phyloP scores from a whole-genome alignment of 1,140 invertebrate genomes.

The Sinella curviseta region DNA sequence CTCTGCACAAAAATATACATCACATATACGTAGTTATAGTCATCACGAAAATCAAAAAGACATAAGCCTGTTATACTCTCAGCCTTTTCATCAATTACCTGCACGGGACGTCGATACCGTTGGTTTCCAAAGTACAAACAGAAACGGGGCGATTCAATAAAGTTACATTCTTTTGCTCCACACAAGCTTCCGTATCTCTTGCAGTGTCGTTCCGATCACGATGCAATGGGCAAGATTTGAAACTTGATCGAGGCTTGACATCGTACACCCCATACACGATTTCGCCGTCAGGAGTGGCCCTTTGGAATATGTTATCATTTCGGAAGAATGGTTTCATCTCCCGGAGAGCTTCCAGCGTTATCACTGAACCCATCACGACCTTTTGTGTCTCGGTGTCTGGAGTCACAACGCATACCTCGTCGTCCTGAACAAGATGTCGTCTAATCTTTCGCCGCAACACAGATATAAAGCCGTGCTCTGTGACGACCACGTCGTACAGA shows the following conservation, averaged over 20 bases:
- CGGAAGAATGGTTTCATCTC: conserved; percentile 33
- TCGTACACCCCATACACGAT: conserved; percentile 39
- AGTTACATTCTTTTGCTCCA: not conserved
- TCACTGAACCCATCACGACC: conserved; percentile 35
- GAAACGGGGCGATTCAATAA: too few relatives aligned
- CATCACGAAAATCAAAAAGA: too few relatives aligned
- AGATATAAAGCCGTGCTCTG: not conserved
- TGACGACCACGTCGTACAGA: not conserved
- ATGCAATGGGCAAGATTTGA: not conserved
- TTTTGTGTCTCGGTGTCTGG: not conserved
- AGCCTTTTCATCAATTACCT: too few relatives aligned
- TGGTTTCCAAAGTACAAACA: too few relatives aligned
- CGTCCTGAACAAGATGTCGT: not conserved
- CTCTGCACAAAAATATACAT: too few relatives aligned
- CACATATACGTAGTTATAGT: too few relatives aligned
- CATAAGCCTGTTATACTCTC: too few relatives aligned
- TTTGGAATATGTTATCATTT: conserved; percentile 32
- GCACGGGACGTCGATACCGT: not conserved
- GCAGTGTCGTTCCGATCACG: not conserved
- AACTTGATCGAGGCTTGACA: not conserved
- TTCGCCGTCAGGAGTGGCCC: conserved; percentile 34
- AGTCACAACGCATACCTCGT: not conserved
- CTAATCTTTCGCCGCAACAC: not conserved
- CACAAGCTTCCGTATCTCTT: not conserved
- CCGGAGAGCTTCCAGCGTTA: conserved; percentile 27